Evolutionary conservation across 1,140 invertebrate species (phyloP).

Genomic region (Drosophila takahashii): DNA sequence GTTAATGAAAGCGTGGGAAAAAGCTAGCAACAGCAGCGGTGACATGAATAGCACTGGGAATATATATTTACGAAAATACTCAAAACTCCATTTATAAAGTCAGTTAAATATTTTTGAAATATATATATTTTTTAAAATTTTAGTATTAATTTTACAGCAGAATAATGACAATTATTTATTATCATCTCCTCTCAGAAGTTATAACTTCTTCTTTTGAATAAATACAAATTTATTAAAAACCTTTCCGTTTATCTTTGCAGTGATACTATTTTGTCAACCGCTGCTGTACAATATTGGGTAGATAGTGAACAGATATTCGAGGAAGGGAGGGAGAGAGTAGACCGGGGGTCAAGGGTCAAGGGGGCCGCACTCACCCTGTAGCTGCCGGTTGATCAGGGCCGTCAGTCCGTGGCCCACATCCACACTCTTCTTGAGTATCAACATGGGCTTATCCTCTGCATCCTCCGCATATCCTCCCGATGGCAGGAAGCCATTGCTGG

Average conservation of each 20-base stretch:
- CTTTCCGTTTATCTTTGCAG: too few relatives aligned
- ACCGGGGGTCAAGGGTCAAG: not conserved
- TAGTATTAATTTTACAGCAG: too few relatives aligned
- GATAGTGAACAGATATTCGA: not conserved
- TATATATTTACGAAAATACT: not conserved
- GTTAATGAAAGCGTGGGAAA: constrained; percentile 14
- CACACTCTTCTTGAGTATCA: constrained; percentile 90
- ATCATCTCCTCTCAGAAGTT: too few relatives aligned
- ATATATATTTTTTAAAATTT: not conserved
- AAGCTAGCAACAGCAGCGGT: constrained; percentile 15
- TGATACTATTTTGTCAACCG: constrained; percentile 13
- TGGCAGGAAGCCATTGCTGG: constrained; percentile 89
- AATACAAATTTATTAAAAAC: too few relatives aligned
- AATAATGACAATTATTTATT: too few relatives aligned
- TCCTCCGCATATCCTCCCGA: constrained; percentile 88
- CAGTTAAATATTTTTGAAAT: not conserved
- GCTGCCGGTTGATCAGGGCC: constrained; percentile 90
- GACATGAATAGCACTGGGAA: not conserved
- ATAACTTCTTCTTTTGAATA: too few relatives aligned
- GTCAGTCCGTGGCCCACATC: constrained; percentile 90
- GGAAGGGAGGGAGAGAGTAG: not conserved
- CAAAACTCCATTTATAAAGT: too few relatives aligned
- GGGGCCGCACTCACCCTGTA: constrained; percentile 88
- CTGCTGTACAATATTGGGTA: constrained; percentile 5
- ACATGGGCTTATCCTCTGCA: constrained; percentile 90